Conservation (phyloP, 2,888 invertebrate species). For the Trichacis sp. region DNA sequence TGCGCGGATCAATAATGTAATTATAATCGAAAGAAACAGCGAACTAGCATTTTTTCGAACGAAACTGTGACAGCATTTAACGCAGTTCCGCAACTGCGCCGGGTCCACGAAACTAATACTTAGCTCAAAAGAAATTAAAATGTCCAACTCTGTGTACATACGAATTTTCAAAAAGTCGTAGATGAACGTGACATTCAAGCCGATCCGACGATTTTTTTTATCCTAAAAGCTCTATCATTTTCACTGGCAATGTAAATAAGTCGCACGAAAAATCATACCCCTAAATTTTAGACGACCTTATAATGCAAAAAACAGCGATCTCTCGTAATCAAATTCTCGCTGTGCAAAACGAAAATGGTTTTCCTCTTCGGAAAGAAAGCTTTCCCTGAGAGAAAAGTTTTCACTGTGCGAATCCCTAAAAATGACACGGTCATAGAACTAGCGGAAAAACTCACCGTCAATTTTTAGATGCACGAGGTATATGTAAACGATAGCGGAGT, state of each 20-base stretch:
- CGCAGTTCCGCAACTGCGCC: too few relatives aligned
- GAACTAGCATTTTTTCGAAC: too few relatives aligned
- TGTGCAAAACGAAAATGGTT: slow-evolving; percentile 36
- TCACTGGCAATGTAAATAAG: not conserved
- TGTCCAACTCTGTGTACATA: slow-evolving; percentile 11
- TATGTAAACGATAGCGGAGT: slow-evolving; percentile 57
- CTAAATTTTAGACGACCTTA: too few relatives aligned
- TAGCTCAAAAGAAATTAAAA: too few relatives aligned
- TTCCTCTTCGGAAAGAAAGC: not conserved
- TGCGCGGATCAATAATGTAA: slow-evolving; percentile 30
- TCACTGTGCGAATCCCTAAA: slow-evolving; percentile 23
- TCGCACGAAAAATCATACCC: not conserved
- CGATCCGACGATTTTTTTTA: too few relatives aligned
- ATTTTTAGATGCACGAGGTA: slow-evolving; percentile 59
- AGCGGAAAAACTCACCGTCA: slow-evolving; percentile 54
- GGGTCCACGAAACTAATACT: slow-evolving; percentile 7
- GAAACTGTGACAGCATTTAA: too few relatives aligned
- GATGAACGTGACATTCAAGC: too few relatives aligned
- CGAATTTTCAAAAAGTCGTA: not conserved
- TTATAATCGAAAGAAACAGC: slow-evolving; percentile 18
- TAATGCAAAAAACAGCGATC: too few relatives aligned
- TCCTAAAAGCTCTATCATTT: too few relatives aligned
- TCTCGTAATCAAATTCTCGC: slow-evolving; percentile 33
- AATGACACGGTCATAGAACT: slow-evolving; percentile 39
- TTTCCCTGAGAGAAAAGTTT: too few relatives aligned